Base-by-base conservation (phyloP, 2,113 vertebrate genomes). In the Nanorana parkeri region DNA sequence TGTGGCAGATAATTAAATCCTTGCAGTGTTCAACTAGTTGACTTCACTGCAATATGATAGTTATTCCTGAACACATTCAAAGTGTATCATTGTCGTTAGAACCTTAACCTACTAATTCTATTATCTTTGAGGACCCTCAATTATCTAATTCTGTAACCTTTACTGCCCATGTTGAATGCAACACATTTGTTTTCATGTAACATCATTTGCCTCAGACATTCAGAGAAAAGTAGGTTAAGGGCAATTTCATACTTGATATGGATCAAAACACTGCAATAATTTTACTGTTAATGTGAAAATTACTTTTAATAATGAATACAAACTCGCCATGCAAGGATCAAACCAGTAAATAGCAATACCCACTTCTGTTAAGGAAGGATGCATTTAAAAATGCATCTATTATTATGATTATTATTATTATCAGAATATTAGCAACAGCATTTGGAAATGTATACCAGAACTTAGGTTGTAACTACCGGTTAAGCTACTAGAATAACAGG, bases 1-100 rank as follows among this genome's bases (percentile, higher is more conserved):
- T 79, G 54, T 58, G 65, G 77, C 77, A 79, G 77, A 79, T 79
- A 79, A 79, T 79, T 79, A 79, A 79, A 58, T 79, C 51, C 32
- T 61, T 26, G 29, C 28, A 47, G 28, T 54, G 24, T 60, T 79
- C 55, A 23, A 69, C 65, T 54, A 68, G 55, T 23, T 69, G 65
- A 79, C 65, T 79, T 78, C 66, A 69, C 68, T 68, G 65, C 64
- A 55, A 79, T 68, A 69, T 60, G 65, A 79, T 60, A 69, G 68
- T 68, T 60, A 79, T 79, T 79, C 29, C n/a, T 60, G 65, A 79
- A 69, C 20, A 52, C 26, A 69, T 20, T 66, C 66, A 79, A 60
- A 68, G 17, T 68, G 69, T 10, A 23, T 23, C 77, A 41, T 58
- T 68, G 65, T 79, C 54, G 66, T 79, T 79, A 29, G 54, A 56